phyloP scores from a whole-genome alignment of 2,113 vertebrate genomes.

The Salvator merianae region DNA sequence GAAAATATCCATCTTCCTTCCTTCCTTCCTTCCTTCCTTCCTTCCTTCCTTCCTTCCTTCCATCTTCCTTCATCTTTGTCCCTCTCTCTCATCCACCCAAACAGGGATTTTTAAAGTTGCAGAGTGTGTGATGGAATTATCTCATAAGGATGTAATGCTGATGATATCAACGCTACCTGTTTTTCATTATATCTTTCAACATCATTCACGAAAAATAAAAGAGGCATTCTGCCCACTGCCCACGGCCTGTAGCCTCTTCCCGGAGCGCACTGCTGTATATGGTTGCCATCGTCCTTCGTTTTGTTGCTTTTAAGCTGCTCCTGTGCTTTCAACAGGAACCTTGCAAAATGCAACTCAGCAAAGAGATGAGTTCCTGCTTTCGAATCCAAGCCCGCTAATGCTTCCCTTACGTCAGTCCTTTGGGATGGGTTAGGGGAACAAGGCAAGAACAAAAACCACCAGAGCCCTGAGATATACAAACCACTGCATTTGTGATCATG shows the following conservation, averaged over 20 bases:
- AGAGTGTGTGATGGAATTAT: constrained; percentile 38
- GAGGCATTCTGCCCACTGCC: background rate
- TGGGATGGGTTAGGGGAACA: background rate
- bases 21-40: no score
- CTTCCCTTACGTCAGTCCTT: background rate
- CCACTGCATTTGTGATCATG: no score
- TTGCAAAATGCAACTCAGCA: background rate
- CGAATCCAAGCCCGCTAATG: background rate
- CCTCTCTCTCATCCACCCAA: background rate
- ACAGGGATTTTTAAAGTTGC: accelerated
- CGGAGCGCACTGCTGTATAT: background rate
- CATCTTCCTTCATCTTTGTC: no score
- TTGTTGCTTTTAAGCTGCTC: no score
- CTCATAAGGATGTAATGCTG: constrained; percentile 48
- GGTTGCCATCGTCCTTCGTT: no score
- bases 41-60: no score
- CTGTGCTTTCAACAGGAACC: background rate
- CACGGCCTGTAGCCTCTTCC: background rate
- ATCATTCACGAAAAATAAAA: background rate
- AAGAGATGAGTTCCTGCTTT: background rate
- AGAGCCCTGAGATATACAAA: no score
- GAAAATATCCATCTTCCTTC: no score
- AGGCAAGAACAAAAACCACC: no score
- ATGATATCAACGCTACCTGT: constrained; percentile 21
- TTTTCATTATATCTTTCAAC: constrained; percentile 28